phyloP scores from a whole-genome alignment of 2,113 vertebrate species.

The Electrona antarctica region DNA sequence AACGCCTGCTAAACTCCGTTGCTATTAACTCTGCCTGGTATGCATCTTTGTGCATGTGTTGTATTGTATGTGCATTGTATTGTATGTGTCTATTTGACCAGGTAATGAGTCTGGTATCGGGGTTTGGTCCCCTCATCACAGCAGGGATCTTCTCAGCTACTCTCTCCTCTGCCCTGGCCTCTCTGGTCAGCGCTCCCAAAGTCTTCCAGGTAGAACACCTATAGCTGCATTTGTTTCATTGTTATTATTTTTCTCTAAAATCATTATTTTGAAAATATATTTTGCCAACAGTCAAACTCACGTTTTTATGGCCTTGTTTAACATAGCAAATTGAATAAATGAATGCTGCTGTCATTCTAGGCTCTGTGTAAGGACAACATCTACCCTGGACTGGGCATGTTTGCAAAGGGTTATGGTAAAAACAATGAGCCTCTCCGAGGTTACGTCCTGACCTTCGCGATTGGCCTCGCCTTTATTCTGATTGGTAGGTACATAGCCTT shows the following conservation, averaged over 20 bases:
- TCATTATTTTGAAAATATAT: too few relatives aligned
- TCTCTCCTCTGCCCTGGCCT: constrained; percentile 93
- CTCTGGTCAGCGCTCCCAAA: constrained; percentile 96
- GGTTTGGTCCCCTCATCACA: constrained; percentile 91
- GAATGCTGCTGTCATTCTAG: constrained; percentile 62
- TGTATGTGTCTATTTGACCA: constrained; percentile 60
- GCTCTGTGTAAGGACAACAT: constrained; percentile 97
- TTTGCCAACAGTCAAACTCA: too few relatives aligned
- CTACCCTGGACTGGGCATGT: constrained; percentile 91
- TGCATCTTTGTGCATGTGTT: background rate
- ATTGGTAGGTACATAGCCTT: constrained; percentile 82
- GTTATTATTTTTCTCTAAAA: too few relatives aligned
- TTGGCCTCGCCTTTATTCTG: constrained; percentile 96
- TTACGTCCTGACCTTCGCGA: constrained; percentile 94
- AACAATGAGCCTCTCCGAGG: constrained; percentile 97
- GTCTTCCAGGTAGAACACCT: constrained; percentile 86
- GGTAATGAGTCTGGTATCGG: constrained; percentile 96
- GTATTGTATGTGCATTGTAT: too few relatives aligned
- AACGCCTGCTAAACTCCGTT: too few relatives aligned
- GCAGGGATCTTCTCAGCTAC: constrained; percentile 98
- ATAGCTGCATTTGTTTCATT: too few relatives aligned
- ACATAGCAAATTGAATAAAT: background rate
- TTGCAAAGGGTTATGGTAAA: constrained; percentile 96
- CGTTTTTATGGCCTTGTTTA: background rate
- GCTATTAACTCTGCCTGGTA: background rate